phyloP scores from a whole-genome alignment of 2,888 invertebrate genomes.

The Pammene aurita region DNA sequence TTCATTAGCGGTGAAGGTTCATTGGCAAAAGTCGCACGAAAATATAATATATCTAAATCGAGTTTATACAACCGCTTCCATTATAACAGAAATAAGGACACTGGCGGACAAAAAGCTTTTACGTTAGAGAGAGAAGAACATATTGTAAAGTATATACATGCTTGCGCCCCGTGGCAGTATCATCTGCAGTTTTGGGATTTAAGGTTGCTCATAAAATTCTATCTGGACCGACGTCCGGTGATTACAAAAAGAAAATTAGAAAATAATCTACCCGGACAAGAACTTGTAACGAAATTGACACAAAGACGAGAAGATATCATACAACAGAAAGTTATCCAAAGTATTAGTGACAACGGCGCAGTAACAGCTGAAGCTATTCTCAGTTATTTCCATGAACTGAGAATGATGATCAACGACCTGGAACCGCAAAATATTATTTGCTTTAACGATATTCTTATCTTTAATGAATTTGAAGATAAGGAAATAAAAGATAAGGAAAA shows the following conservation, averaged over 20 bases:
- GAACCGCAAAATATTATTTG: constrained; percentile 20
- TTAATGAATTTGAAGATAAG: neutral
- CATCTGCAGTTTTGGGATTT: constrained; percentile 16
- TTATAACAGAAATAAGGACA: neutral
- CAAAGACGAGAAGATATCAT: constrained; percentile 19
- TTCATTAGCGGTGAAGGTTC: constrained; percentile 8
- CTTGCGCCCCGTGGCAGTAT: constrained; percentile 23
- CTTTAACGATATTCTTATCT: constrained; percentile 9
- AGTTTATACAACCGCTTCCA: constrained; percentile 5
- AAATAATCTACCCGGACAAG: constrained; percentile 18
- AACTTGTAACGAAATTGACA: constrained; percentile 6
- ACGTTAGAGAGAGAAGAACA: constrained; percentile 24
- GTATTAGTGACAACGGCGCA: constrained; percentile 9
- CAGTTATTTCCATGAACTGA: constrained; percentile 21
- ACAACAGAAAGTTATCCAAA: constrained; percentile 15
- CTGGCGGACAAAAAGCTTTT: constrained; percentile 12
- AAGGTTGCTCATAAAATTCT: constrained; percentile 26
- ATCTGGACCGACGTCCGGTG: constrained; percentile 22
- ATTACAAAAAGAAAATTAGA: constrained; percentile 23
- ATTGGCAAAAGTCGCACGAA: neutral
- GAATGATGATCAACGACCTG: neutral
- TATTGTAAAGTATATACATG: constrained; percentile 23
- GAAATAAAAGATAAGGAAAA: neutral
- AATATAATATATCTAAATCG: constrained; percentile 19
- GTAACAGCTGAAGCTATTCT: constrained; percentile 13